Base-by-base conservation (phyloP, 2,113 vertebrate species). In the Chitala chitala region DNA sequence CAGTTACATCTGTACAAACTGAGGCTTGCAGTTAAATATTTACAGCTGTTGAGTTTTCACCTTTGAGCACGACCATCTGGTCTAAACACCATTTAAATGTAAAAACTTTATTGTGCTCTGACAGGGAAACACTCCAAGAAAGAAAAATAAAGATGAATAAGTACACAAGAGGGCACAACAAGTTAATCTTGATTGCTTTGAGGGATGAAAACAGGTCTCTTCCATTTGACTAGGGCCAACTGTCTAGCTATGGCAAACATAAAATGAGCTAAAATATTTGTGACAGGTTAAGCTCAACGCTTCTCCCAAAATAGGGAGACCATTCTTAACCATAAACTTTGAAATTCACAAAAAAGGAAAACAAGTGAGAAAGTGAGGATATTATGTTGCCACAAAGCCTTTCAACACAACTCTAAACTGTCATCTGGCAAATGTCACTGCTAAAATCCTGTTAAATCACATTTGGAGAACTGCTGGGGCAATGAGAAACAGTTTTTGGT, bases 11-110 rank as follows among this genome's bases (percentile, higher is more conserved):
- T 71, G 73, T 58, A 31, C 29, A 24, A 69, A 54, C 17, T 59
- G 56, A 26, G 38, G 72, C 36, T 38, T 31, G 17, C 53, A 63
- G 46, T 69, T 63, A 74, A 77, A 63, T 68, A 74, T 69, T 69
- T 69, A 65, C 50, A 75, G 66, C 77, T 72, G 77, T 53, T 66
- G 63, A 51, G 68, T 56, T 75, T 71, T 71, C 77, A 75, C 59
- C 58, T 53, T 65, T 15, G 15, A 69, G 61, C 68, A 53, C 26
- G 59, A 33, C 53, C 73, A 42, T 78, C 69, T 68, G 69, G 51
- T 31, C 51, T 29, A 50, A 42, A 42, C 29, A 53, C 54, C 9
- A 61, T 71, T 46, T 44, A 48, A 24, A 33, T 33, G n/a, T 46
- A 0, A 6, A 10, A 33, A 44, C 56, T 71, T 50, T 53, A 65